Evolutionary conservation across 2,888 invertebrate species (phyloP), one percentile per base, ranked within the genome.

Genomic region (Brachyptera risi): DNA sequence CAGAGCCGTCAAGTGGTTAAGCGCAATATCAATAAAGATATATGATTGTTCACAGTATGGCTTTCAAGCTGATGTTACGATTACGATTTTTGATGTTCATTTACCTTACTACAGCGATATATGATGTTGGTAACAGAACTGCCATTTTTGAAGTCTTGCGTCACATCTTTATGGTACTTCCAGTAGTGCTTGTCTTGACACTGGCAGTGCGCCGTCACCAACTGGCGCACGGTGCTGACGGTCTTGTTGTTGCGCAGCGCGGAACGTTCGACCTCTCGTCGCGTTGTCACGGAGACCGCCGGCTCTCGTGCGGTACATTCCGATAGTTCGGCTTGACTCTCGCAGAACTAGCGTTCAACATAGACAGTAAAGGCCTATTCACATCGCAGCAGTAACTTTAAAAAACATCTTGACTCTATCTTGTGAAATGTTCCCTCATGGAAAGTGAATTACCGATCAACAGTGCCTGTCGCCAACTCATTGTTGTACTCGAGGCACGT

Each of bases 261-360:
- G 17, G 11, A 2, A 1, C n/a, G 23, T 27, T 42, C 38, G 9
- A 42, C 31, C 23, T 24, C 44, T 7, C 37, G 54, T 49, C 69
- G 59, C 3, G 74, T 70, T 37, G 73, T 67, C 1, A 81, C 73
- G 1, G 70, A 71, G 2, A 80, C 73, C 0, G 80, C 76, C 0
- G 71, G 70, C 51, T 78, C 74, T 60, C 71, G 69, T 1, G 65
- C 47, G 31, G 58, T 27, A 51, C 70, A 70, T n/a, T 65, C 60
- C 1, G 65, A 65, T 47, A 70, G 58, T 23, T 65, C 70, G 3
- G 70, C 72, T 17, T 76, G 69, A 0, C 79, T 72, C 44, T 75
- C 71, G 64, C 83, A 83, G 67, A 83, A 82, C 83, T 83, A 73
- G 57, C 7, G n/a, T n/a, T n/a, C n/a, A n/a, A n/a, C n/a, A n/a